These are phyloP conservation scores for Calliopsis andreniformis DNA, from an alignment of 1,140 invertebrate species.

Conservation along the genomic window DNA sequence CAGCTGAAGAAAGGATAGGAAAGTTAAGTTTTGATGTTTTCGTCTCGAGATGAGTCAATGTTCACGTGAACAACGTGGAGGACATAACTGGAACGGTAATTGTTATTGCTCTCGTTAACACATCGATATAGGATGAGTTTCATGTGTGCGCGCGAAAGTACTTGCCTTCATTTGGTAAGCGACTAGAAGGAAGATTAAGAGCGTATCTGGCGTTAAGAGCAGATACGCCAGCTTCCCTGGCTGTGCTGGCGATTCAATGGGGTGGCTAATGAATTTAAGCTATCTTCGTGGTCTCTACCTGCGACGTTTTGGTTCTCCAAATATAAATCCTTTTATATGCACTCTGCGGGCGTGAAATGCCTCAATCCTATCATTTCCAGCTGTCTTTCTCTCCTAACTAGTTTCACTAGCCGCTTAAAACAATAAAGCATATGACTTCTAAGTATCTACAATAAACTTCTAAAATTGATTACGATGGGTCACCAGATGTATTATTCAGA, in stretches of 20 bases:
- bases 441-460: no score
- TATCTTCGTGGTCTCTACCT: constrained; percentile 62
- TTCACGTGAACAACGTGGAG: constrained; percentile 34
- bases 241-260: constrained; percentile 60
- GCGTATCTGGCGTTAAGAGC: constrained; percentile 47
- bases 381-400: no score
- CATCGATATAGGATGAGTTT: constrained; percentile 15
- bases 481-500: no score
- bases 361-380: no score
- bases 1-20: no score
- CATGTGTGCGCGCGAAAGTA: constrained; percentile 14
- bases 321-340: not conserved
- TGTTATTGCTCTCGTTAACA: constrained; percentile 61
- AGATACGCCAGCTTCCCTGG: not conserved
- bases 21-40: constrained; percentile 33
- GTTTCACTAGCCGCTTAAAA: no score
- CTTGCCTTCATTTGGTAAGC: constrained; percentile 4
- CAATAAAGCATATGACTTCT: no score
- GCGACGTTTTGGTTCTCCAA: constrained; percentile 10
- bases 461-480: no score
- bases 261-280: constrained; percentile 73
- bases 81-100: constrained; percentile 61
- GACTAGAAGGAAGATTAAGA: constrained; percentile 48
- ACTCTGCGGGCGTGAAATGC: no score
- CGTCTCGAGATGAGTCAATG: constrained; percentile 19